Evolutionary conservation across 2,888 invertebrate species (phyloP), one percentile per base, ranked within the genome.

Genomic region (Bimastos eiseni): DNA sequence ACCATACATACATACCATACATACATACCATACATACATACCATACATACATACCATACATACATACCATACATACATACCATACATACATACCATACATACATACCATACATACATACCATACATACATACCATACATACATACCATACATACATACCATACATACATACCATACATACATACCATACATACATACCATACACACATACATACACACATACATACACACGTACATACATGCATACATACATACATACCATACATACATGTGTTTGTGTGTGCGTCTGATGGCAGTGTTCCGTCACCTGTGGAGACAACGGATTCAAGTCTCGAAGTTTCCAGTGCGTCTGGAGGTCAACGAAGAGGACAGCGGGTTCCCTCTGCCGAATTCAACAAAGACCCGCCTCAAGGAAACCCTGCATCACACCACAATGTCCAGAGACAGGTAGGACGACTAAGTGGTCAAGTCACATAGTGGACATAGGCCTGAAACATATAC

Each of bases 311-410:
- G 90, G 84, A 33, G 38, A 34, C 33, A 83, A 84, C 8, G 90
- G 90, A n/a, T n/a, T 84, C 30, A 90, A 84, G 86, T 11, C 37
- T 24, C 83, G 90, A 44, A 37, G 33, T 37, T 84, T 84, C 36
- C 38, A 90, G 34, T 90, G 90, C 44, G 84, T 90, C n/a, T 90
- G 84, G 83, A 34, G 44, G 34, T 89, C 89, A 34, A 89, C n/a
- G 0, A 89, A 89, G 33, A 38, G 55, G 36, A 6, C 70, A 33
- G 89, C 89, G 0, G 89, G 70, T 11, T 15, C 6, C 34, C 89
- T 89, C 89, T 89, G 89, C 70, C 34, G 24, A 37, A n/a, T 55
- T 70, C 49, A 49, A 24, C 33, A 38, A 33, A 89, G 70, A 34
- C 89, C 44, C 21, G 33, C 89, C 21, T 41, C 89, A 11, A 44